phyloP scores from a whole-genome alignment of 2,888 invertebrate species.

The Alloplasta piceator region DNA sequence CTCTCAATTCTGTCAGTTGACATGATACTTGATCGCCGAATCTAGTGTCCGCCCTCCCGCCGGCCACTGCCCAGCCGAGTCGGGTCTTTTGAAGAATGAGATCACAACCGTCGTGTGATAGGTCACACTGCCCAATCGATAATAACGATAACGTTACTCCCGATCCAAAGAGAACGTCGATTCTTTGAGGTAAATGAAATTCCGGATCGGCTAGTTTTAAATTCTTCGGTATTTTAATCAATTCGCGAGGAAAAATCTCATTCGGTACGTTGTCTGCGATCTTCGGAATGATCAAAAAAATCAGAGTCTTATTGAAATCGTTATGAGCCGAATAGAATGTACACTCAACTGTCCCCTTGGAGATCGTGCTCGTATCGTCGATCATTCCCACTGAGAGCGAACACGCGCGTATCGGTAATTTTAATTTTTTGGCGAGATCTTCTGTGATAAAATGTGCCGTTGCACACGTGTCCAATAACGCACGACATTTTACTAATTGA shows the following conservation, averaged over 20 bases:
- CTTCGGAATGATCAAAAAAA: conserved; percentile 54
- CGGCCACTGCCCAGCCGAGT: conserved; percentile 64
- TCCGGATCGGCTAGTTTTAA: conserved; percentile 65
- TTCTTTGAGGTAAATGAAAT: conserved; percentile 60
- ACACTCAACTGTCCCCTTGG: conserved; percentile 36
- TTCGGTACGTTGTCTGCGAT: conserved; percentile 57
- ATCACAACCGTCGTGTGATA: conserved; percentile 41
- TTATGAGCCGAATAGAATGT: conserved; percentile 52
- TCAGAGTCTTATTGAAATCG: conserved; percentile 36
- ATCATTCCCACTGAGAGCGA: conserved; percentile 53
- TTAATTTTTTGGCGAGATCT: conserved; percentile 34
- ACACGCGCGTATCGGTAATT: conserved; percentile 50
- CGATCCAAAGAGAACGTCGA: conserved; percentile 63
- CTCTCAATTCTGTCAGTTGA: conserved; percentile 37
- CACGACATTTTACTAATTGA: conserved; percentile 43
- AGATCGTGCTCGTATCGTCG: conserved; percentile 38
- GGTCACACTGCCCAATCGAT: conserved; percentile 54
- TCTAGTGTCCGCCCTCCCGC: conserved; percentile 41
- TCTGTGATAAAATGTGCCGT: conserved; percentile 63
- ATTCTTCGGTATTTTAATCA: conserved; percentile 57
- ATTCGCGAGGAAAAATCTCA: conserved; percentile 55
- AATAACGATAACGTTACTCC: conserved; percentile 60
- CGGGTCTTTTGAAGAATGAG: conserved; percentile 61
- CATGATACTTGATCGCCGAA: conserved; percentile 34
- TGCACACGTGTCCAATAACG: conserved; percentile 62